phyloP scores from a whole-genome alignment of 2,113 vertebrate genomes.

The Limanda limanda region DNA sequence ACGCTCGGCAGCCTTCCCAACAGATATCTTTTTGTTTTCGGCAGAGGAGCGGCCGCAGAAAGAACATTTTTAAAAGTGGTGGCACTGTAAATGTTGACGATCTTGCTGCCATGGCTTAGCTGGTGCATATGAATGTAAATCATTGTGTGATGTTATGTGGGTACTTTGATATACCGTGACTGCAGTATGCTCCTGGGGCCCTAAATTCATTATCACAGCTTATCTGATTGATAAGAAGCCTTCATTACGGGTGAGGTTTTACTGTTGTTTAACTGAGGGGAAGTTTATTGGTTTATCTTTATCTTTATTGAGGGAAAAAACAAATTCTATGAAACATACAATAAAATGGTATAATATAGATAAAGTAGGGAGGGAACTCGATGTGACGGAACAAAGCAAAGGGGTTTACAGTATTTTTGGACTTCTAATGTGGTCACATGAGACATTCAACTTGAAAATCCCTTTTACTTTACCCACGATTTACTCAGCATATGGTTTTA shows the following conservation, averaged over 20 bases:
- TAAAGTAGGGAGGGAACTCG: neutral
- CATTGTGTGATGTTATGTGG: neutral
- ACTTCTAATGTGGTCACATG: neutral
- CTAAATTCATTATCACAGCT: neutral
- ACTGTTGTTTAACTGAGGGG: neutral
- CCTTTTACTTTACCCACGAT: neutral
- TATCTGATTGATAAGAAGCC: neutral
- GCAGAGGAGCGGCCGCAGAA: neutral
- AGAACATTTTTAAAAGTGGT: neutral
- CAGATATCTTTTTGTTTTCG: slow-evolving; percentile 2
- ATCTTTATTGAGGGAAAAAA: neutral
- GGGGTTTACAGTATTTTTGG: neutral
- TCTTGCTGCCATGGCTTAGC: neutral
- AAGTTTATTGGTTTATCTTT: neutral
- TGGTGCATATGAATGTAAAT: neutral
- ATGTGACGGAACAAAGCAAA: neutral
- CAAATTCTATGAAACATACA: neutral
- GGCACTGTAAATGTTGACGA: neutral
- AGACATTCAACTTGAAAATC: neutral
- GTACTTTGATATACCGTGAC: slow-evolving; percentile 7
- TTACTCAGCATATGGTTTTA: neutral
- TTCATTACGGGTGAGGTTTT: neutral
- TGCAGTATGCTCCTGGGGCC: too few relatives aligned
- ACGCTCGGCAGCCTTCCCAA: neutral
- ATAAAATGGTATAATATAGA: neutral